Conservation (phyloP, 2,113 vertebrate genomes). For the Oostethus manadensis region DNA sequence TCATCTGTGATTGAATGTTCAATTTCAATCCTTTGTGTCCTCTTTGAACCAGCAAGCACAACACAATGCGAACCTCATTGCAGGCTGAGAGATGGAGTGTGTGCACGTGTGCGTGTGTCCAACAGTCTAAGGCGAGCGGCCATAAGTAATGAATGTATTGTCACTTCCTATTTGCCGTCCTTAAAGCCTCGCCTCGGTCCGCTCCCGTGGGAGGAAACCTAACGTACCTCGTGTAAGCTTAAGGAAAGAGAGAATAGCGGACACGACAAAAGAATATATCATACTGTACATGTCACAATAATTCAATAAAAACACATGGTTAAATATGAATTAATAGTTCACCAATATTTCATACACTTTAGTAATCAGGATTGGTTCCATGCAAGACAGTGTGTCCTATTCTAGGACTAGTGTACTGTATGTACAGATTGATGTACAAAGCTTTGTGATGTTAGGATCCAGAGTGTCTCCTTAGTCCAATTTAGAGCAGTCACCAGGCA, state of each 20-base stretch:
- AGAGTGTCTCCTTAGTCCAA: too few species aligned
- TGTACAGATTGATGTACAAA: too few species aligned
- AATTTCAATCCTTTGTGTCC: background rate
- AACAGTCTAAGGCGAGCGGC: conserved; percentile 15
- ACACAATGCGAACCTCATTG: too few species aligned
- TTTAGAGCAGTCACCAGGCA: too few species aligned
- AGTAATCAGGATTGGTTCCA: too few species aligned
- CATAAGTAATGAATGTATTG: conserved; percentile 59
- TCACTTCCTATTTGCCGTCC: conserved; percentile 54
- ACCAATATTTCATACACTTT: too few species aligned
- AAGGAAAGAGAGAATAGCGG: background rate
- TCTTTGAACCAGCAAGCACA: background rate
- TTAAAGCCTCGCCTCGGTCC: conserved; percentile 20
- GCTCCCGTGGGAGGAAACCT: conserved; percentile 30
- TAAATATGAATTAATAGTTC: too few species aligned
- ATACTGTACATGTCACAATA: too few species aligned
- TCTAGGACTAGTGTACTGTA: too few species aligned
- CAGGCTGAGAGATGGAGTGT: background rate
- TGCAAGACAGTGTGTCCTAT: too few species aligned
- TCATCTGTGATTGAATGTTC: background rate
- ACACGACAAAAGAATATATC: background rate
- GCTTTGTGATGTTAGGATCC: too few species aligned
- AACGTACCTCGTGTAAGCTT: conserved; percentile 17
- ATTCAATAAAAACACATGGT: too few species aligned
- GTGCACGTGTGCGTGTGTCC: conserved; percentile 3